These are phyloP conservation scores for Noctuana brunneofusca DNA, from an alignment of 2,888 invertebrate genomes.

Conservation along the genomic window DNA sequence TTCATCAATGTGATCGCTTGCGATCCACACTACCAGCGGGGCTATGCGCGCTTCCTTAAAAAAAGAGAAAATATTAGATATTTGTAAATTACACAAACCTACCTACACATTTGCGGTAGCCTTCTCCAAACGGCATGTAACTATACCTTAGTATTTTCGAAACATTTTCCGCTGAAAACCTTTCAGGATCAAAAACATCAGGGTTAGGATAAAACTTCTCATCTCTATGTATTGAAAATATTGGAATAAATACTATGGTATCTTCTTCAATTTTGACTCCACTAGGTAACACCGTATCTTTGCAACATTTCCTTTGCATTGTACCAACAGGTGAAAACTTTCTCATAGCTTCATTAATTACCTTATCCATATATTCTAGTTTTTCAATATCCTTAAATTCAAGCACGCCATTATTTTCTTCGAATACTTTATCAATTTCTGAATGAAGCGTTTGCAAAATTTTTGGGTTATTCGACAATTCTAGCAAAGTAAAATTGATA, in stretches of 20 bases:
- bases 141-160: slow-evolving; percentile 54
- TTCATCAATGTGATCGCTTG: too few relatives aligned
- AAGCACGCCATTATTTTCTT: slow-evolving; percentile 49
- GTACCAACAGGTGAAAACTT: slow-evolving; percentile 66
- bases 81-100: too few relatives aligned
- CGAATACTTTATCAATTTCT: slow-evolving; percentile 55
- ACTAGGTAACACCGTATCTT: slow-evolving; percentile 55
- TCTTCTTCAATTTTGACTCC: slow-evolving; percentile 48
- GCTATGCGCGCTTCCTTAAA: too few relatives aligned
- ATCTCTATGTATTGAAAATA: slow-evolving; percentile 49
- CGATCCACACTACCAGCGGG: too few relatives aligned
- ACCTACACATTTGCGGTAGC: slow-evolving; percentile 78
- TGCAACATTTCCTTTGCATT: slow-evolving; percentile 55
- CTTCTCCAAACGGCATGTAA: slow-evolving; percentile 77
- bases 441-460: slow-evolving; percentile 52
- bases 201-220: slow-evolving; percentile 53
- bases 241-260: slow-evolving; percentile 41
- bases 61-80: too few relatives aligned
- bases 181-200: slow-evolving; percentile 48
- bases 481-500: slow-evolving; percentile 55
- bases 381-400: slow-evolving; percentile 55
- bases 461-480: slow-evolving; percentile 56
- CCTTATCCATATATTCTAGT: slow-evolving; percentile 60
- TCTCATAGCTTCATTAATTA: slow-evolving; percentile 65
- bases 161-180: slow-evolving; percentile 45